Evolutionary conservation across 23 tunicate species (phyloP).

Genomic region (Botrylloides violaceus): DNA sequence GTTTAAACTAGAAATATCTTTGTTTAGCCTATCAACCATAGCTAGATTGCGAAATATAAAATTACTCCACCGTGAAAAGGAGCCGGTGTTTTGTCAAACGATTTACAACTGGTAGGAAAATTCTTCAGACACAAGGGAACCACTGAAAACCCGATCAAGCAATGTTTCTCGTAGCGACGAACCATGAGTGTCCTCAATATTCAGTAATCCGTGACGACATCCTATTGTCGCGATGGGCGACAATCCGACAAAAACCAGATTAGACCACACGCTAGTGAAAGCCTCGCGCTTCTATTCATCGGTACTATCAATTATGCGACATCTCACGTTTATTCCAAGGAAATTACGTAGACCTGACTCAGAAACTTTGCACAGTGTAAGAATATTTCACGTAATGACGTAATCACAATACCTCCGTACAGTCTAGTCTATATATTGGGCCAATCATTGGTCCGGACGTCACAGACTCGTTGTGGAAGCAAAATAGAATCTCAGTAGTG

Average conservation of each 20-base stretch:
- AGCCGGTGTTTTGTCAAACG: not conserved
- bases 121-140: not conserved
- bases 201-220: slow-evolving; percentile 2
- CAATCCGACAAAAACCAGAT: not conserved
- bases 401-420: no score
- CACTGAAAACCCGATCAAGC: not conserved
- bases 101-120: not conserved
- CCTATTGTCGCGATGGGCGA: not conserved
- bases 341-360: no score
- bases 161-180: not conserved
- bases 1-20: not conserved
- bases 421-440: no score
- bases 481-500: no score
- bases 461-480: no score
- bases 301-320: no score
- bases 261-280: not conserved
- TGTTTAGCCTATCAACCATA: not conserved
- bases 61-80: slow-evolving; percentile 1
- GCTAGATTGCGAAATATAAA: not conserved
- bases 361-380: no score
- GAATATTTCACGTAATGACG: no score
- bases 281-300: no score
- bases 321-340: no score
- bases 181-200: slow-evolving; percentile 6
- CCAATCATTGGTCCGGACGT: no score